Conservation (phyloP, 1,140 invertebrate genomes). For the Brachionus paranguensis region DNA sequence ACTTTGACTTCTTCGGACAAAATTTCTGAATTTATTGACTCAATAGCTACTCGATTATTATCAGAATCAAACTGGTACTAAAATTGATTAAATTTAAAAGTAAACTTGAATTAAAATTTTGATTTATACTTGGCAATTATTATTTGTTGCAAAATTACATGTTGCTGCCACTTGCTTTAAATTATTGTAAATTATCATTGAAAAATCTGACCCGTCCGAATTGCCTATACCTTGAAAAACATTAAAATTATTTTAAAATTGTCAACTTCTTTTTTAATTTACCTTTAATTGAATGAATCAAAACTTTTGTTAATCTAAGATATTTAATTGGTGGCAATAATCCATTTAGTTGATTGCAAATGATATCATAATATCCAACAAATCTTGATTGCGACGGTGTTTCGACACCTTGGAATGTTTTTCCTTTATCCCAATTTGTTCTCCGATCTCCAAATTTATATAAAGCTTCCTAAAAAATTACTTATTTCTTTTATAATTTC, state of each 20-base stretch:
- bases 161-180: conserved; percentile 51
- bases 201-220: conserved; percentile 58
- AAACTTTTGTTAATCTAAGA: conserved; percentile 52
- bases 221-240: conserved; percentile 52
- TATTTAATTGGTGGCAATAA: conserved; percentile 52
- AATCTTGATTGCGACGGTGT: conserved; percentile 59
- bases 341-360: conserved; percentile 54
- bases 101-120: conserved; percentile 36
- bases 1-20: conserved; percentile 56
- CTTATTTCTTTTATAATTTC: not conserved
- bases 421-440: conserved; percentile 58
- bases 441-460: conserved; percentile 59
- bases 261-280: conserved; percentile 27
- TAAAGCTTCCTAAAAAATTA: conserved; percentile 53
- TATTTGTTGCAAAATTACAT: conserved; percentile 51
- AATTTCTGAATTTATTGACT: conserved; percentile 39
- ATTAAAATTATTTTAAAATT: not conserved
- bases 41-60: conserved; percentile 50
- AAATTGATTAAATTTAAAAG: conserved; percentile 26
- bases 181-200: conserved; percentile 14
- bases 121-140: conserved; percentile 54
- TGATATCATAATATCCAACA: conserved; percentile 59
- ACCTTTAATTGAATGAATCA: conserved; percentile 53
- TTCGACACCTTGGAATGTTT: conserved; percentile 61
- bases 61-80: conserved; percentile 46